A percentile compares a stretch with the other conserved stretches of the same genome.
Conservation (phyloP, 2,888 invertebrate genomes). For the Tridacna gigas region DNA sequence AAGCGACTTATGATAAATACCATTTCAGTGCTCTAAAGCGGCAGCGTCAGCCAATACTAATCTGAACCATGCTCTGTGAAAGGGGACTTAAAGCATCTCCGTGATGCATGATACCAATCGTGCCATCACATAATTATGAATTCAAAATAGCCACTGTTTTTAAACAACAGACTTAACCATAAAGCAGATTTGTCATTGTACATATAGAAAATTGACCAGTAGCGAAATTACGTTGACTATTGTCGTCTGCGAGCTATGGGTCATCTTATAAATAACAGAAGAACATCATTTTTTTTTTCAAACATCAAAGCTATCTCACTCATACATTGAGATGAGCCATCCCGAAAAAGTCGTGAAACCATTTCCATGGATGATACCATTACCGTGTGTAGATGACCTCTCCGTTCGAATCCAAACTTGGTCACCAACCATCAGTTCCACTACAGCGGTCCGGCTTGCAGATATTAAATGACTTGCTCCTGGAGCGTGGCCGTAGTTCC, state of each 20-base stretch:
- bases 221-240: neutral
- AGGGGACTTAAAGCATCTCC: too few relatives aligned
- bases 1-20: too few relatives aligned
- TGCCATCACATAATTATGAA: too few relatives aligned
- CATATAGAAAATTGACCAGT: neutral
- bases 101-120: too few relatives aligned
- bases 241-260: neutral
- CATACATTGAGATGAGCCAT: conserved; percentile 40
- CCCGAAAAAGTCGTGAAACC: conserved; percentile 47
- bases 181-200: too few relatives aligned
- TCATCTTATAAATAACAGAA: too few relatives aligned
- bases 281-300: too few relatives aligned
- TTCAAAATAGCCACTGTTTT: too few relatives aligned
- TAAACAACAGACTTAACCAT: too few relatives aligned
- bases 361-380: conserved; percentile 45
- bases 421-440: conserved; percentile 31
- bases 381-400: conserved; percentile 29
- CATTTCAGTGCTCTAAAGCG: too few relatives aligned
- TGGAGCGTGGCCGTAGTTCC: conserved; percentile 28
- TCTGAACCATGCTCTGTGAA: too few relatives aligned
- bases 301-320: conserved; percentile 11
- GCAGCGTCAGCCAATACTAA: too few relatives aligned
- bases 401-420: conserved; percentile 44
- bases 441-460: conserved; percentile 33
- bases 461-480: conserved; percentile 29